phyloP scores from a whole-genome alignment of 2,888 invertebrate genomes.

The Parnassius apollo region DNA sequence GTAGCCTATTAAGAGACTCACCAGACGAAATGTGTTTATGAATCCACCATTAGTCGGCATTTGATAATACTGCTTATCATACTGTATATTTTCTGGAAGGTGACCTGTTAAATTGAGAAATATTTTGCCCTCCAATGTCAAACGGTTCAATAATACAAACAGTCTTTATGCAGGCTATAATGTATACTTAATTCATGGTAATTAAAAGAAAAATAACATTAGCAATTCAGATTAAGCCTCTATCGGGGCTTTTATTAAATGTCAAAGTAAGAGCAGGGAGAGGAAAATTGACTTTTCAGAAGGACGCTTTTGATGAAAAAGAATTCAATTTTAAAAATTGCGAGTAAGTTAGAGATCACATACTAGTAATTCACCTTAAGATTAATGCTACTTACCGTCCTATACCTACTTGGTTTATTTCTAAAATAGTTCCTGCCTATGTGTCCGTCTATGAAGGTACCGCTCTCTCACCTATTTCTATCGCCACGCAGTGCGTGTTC shows the following conservation, averaged over 20 bases:
- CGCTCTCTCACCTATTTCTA: too few relatives aligned
- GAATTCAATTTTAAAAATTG: constrained; percentile 54
- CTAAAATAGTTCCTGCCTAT: too few relatives aligned
- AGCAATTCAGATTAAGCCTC: constrained; percentile 74
- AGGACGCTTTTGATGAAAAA: constrained; percentile 45
- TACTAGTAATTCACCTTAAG: constrained; percentile 28
- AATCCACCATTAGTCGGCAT: too few relatives aligned
- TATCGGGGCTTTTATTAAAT: constrained; percentile 72
- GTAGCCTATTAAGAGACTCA: too few relatives aligned
- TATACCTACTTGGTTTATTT: neutral
- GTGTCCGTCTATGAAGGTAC: too few relatives aligned
- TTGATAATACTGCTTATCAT: too few relatives aligned
- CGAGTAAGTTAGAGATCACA: constrained; percentile 43
- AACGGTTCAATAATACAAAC: constrained; percentile 59
- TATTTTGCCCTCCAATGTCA: constrained; percentile 38
- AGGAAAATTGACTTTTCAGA: constrained; percentile 65
- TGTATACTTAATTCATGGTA: constrained; percentile 67
- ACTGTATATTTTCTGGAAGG: too few relatives aligned
- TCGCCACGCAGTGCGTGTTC: too few relatives aligned
- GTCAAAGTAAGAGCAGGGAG: constrained; percentile 61
- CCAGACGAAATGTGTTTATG: too few relatives aligned
- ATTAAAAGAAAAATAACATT: constrained; percentile 80
- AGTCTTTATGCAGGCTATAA: constrained; percentile 62
- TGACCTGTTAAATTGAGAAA: neutral
- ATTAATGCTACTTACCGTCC: constrained; percentile 19